Evolutionary conservation across 2,797 vertebrate genomes (phyloP), one percentile per base, ranked within the genome.

Genomic region (Gorsachius magnificus): DNA sequence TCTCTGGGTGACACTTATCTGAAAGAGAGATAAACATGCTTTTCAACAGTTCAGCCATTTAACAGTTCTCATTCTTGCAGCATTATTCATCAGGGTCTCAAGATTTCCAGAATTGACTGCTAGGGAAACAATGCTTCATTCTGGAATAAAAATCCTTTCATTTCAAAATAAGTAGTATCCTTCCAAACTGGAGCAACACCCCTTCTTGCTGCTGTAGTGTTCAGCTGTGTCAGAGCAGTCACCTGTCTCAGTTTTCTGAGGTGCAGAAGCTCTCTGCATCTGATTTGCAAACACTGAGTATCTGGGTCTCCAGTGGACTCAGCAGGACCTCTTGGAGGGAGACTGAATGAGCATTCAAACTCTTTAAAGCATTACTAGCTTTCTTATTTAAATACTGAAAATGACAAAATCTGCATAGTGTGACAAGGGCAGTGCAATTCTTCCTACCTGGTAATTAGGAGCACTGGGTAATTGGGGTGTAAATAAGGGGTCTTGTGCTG

Each of bases 391-490:
- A 36, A 46, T 15, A 28, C 38, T 46, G 50, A 9, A 80, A 80
- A 64, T 51, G 77, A 10, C 60, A 85, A 48, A 75, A 79, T 66
- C 48, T n/a, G 21, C 17, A 4, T 0, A 11, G 22, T 43, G 54
- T 71, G 78, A 76, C 29, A 16, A 28, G 81, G 65, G 38, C 45
- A 36, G 19, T 33, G 66, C n/a, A 17, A 3, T 51, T 58, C 82
- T 66, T 66, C 54, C 58, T 11, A 4, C 70, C 43, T 87, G 80
- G 43, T 95, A 94, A 97, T 97, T 96, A 93, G 87, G 66, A 93
- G 74, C 86, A 77, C 33, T 75, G 81, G 68, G 29, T 90, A 96
- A 97, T 94, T 97, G 86, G 89, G 71, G 63, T 94, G 89, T 95
- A 83, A 97, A 95, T 89, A 29, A 71, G 80, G 83, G 71, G 46